phyloP scores from a whole-genome alignment of 37 sponge, comb jelly and placozoan species.

The Trichoplax adhaerens region DNA sequence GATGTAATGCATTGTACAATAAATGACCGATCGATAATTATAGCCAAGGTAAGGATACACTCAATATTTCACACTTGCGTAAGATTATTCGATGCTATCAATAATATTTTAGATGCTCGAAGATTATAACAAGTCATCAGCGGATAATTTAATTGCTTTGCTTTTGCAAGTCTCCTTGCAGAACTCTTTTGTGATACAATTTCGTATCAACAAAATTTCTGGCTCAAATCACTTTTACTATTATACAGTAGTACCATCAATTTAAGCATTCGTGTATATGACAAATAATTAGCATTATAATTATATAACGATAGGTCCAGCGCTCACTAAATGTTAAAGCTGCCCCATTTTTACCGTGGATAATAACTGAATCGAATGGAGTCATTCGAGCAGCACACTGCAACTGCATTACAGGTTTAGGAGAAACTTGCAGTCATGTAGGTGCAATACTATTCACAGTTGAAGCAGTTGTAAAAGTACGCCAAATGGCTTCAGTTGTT shows the following conservation, averaged over 20 bases:
- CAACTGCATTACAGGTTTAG: constrained; percentile 55
- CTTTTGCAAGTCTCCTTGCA: no score
- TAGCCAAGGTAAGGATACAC: constrained; percentile 17
- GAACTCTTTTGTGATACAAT: no score
- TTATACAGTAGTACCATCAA: no score
- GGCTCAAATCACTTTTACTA: no score
- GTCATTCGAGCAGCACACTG: constrained; percentile 39
- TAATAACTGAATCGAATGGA: constrained; percentile 18
- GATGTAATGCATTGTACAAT: constrained; percentile 14
- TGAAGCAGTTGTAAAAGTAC: constrained; percentile 7
- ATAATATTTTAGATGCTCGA: no score
- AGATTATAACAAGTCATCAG: no score
- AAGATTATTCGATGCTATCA: no score
- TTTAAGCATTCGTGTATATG: no score
- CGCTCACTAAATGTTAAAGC: constrained; percentile 29
- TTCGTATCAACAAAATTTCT: no score
- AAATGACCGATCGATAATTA: constrained; percentile 22
- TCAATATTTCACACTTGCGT: no score
- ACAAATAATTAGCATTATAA: neutral
- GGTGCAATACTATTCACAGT: constrained; percentile 35
- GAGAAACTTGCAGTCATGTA: constrained; percentile 45
- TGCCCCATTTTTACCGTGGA: constrained; percentile 30
- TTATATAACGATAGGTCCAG: constrained; percentile 16
- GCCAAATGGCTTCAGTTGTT: no score
- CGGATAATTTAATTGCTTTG: no score